Evolutionary conservation across 2,113 vertebrate genomes (phyloP).

Genomic region (Propithecus coquereli): DNA sequence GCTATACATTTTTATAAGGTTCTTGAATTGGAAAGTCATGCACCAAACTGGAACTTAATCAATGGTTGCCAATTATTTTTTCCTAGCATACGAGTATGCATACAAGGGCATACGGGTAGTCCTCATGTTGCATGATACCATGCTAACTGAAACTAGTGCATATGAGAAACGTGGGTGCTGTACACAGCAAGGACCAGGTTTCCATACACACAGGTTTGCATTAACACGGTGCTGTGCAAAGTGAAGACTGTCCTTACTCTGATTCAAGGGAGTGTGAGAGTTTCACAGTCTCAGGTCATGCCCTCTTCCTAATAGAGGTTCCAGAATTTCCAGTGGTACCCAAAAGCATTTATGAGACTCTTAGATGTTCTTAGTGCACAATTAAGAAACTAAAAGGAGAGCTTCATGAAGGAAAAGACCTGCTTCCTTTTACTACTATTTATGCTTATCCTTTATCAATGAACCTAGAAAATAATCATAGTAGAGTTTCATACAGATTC

Average conservation of each 20-base stretch:
- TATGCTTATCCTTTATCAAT: background rate
- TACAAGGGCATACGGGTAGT: background rate
- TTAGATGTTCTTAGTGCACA: background rate
- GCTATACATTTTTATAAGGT: background rate
- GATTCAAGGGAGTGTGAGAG: background rate
- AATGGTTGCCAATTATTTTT: background rate
- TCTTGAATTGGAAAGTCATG: background rate
- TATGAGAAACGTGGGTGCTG: background rate
- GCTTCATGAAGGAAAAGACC: background rate
- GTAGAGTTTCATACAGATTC: background rate
- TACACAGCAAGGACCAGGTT: background rate
- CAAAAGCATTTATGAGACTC: background rate
- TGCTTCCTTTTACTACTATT: background rate
- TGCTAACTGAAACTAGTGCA: background rate
- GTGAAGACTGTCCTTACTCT: too few species aligned
- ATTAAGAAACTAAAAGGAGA: background rate
- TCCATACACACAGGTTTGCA: rapidly evolving
- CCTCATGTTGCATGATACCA: too few species aligned
- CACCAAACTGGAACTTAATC: background rate
- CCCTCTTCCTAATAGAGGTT: background rate
- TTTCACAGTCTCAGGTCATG: background rate
- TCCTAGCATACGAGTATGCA: too few species aligned
- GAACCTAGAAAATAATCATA: background rate
- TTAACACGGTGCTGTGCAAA: rapidly evolving
- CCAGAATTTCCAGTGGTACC: background rate